Evolutionary conservation across 2,888 invertebrate species (phyloP).

Genomic region (Creontiades dilutus): DNA sequence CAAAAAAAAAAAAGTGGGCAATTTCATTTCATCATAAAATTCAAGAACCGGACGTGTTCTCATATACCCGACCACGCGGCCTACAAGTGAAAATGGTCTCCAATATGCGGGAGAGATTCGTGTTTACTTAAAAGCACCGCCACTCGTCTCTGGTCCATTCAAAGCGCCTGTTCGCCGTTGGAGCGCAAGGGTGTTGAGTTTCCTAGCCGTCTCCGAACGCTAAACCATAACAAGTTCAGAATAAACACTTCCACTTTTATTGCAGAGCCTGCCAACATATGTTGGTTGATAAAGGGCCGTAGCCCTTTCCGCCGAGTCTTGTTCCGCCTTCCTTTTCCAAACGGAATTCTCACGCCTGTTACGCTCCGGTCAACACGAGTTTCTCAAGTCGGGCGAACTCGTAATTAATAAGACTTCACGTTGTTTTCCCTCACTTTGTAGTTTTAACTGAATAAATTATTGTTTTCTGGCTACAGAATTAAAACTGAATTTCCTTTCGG

Average conservation of each 20-base stretch:
- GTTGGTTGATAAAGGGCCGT: constrained; percentile 51
- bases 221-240: constrained; percentile 58
- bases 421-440: not conserved
- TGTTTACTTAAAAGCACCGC: constrained; percentile 59
- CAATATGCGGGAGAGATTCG: constrained; percentile 62
- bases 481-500: constrained; percentile 20
- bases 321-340: constrained; percentile 9
- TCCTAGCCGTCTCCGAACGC: constrained; percentile 28
- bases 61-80: constrained; percentile 37
- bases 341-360: constrained; percentile 61
- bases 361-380: constrained; percentile 53
- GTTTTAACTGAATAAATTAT: not conserved
- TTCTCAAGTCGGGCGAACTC: constrained; percentile 31
- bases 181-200: not conserved
- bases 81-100: constrained; percentile 56
- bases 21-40: constrained; percentile 61
- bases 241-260: constrained; percentile 66
- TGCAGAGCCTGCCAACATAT: constrained; percentile 61
- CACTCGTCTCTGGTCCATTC: not conserved
- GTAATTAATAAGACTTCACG: constrained; percentile 46
- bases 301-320: not conserved
- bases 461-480: constrained; percentile 13
- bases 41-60: constrained; percentile 51
- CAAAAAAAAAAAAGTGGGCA: not conserved
- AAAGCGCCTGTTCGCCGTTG: not conserved